Evolutionary conservation across 2,113 vertebrate species (phyloP).

Genomic region (Eudyptes chrysolophus): DNA sequence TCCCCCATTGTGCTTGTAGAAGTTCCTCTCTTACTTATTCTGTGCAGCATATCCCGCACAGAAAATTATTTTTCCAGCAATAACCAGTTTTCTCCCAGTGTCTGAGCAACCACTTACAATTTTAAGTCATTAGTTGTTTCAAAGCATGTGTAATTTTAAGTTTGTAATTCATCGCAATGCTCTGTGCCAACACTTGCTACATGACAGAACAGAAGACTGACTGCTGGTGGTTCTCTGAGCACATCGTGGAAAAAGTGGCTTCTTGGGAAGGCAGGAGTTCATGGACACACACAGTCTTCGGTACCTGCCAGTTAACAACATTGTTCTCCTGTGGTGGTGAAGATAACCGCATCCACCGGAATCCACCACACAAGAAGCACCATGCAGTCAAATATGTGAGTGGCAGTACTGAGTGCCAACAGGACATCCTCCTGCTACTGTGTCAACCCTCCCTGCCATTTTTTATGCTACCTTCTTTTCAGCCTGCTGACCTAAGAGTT

Average conservation of each 20-base stretch:
- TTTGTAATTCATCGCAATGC: neutral
- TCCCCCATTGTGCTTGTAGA: neutral
- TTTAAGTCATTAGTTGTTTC: neutral
- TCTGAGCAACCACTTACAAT: neutral
- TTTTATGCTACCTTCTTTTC: neutral
- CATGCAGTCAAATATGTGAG: neutral
- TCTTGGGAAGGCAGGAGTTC: neutral
- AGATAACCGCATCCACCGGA: neutral
- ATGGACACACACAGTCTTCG: neutral
- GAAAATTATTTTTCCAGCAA: neutral
- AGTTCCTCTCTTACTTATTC: neutral
- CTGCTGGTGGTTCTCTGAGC: neutral
- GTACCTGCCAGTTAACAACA: neutral
- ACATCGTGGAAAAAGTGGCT: neutral
- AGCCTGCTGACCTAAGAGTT: neutral
- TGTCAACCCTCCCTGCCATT: neutral
- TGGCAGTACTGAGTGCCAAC: neutral
- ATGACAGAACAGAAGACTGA: neutral
- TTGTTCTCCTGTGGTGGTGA: neutral
- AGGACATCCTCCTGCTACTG: neutral
- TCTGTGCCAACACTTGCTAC: neutral
- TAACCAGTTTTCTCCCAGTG: neutral
- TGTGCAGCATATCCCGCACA: neutral
- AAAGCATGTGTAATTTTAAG: neutral
- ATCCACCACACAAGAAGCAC: neutral